A percentile compares a stretch with the other conserved stretches of the same genome.
Evolutionary conservation across 92 coral and sea anemone species (phyloP).

Genomic region (Virgularia gustaviana): DNA sequence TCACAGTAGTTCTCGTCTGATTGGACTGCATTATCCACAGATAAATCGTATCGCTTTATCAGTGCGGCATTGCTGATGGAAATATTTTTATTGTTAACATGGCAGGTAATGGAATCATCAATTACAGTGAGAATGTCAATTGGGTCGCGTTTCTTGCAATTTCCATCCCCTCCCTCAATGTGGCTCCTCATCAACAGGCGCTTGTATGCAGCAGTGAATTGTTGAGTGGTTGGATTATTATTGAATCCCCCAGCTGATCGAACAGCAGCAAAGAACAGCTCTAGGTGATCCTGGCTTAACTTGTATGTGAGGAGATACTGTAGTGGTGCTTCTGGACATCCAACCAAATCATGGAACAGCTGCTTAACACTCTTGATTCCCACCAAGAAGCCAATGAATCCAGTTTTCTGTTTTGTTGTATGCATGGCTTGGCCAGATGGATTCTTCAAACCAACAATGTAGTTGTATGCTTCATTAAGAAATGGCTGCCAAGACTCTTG

Average conservation of each 20-base stretch:
- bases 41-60: background rate
- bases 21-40: background rate
- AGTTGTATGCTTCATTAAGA: background rate
- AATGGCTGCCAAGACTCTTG: background rate
- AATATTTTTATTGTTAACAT: background rate
- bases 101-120: background rate
- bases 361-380: background rate
- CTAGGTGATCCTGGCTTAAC: constrained; percentile 25
- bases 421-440: constrained; percentile 8
- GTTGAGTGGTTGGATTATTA: constrained; percentile 7
- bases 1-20: no score
- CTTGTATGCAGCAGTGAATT: constrained; percentile 14
- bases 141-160: constrained; percentile 2
- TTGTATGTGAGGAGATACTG: constrained; percentile 7
- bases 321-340: background rate
- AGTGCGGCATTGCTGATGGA: background rate
- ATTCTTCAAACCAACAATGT: constrained; percentile 4
- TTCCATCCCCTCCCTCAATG: background rate
- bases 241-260: constrained; percentile 20
- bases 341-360: constrained; percentile 8
- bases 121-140: background rate
- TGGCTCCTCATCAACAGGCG: constrained; percentile 12
- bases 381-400: constrained; percentile 13
- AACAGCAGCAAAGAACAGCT: constrained; percentile 17
- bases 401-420: constrained; percentile 7